phyloP scores from a whole-genome alignment of 2,113 vertebrate species.

The Chinchilla lanigera region DNA sequence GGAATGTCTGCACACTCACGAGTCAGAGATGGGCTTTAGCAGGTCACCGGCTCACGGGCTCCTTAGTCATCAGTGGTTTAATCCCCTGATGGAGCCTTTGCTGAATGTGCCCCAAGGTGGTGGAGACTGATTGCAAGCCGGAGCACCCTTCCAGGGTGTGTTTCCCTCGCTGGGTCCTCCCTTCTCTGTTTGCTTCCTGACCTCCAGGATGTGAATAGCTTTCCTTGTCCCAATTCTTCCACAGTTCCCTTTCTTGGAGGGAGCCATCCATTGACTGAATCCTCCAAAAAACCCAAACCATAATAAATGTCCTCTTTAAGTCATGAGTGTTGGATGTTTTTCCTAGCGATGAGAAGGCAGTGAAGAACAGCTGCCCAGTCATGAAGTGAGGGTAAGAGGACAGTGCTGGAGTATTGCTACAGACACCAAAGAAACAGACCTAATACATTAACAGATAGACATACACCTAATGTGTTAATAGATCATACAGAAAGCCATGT shows the following conservation, averaged over 20 bases:
- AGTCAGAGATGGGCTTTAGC: neutral
- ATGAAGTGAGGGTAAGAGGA: neutral
- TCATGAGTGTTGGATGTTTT: neutral
- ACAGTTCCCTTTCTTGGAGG: neutral
- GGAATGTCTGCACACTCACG: neutral
- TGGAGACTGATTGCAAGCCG: neutral
- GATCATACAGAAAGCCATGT: neutral
- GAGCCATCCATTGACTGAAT: neutral
- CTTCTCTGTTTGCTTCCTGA: neutral
- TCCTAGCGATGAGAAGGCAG: neutral
- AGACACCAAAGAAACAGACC: neutral
- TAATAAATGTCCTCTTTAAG: neutral
- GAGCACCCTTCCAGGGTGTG: neutral
- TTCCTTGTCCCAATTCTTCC: neutral
- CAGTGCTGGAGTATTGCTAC: neutral
- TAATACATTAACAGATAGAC: too few species aligned
- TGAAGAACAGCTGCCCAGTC: neutral
- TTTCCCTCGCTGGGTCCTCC: neutral
- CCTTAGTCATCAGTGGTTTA: neutral
- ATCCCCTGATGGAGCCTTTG: fast-evolving
- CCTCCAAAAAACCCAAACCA: neutral
- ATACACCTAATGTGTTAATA: neutral
- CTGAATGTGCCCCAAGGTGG: neutral
- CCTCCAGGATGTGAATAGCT: neutral
- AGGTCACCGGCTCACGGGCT: neutral